These are phyloP conservation scores for Hypomesus transpacificus DNA, from an alignment of 2,113 vertebrate genomes.

Conservation along the genomic window DNA sequence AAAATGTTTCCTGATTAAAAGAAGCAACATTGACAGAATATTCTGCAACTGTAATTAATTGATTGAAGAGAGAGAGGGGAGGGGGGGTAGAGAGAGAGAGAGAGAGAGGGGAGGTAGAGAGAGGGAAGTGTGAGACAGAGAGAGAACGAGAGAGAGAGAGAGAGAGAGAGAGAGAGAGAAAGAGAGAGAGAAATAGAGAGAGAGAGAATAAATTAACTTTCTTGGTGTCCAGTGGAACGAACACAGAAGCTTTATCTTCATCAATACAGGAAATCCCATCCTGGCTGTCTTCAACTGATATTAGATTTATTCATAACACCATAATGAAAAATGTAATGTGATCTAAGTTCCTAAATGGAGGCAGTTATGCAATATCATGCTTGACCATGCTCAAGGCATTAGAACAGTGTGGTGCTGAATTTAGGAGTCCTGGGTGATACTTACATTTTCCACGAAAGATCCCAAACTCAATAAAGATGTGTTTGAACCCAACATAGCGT, in stretches of 20 bases:
- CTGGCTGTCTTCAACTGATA: no score
- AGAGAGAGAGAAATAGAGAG: no score
- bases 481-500: background rate
- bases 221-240: no score
- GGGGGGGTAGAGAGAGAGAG: background rate
- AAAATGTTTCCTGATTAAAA: slow-evolving; percentile 54
- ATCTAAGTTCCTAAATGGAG: no score
- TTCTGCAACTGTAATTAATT: slow-evolving; percentile 50
- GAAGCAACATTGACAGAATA: slow-evolving; percentile 42
- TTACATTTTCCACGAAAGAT: background rate
- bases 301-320: no score
- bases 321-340: no score
- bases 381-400: no score
- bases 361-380: no score
- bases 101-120: background rate
- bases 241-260: no score
- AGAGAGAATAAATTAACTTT: no score
- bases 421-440: background rate
- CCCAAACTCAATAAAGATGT: slow-evolving; percentile 1
- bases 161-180: no score
- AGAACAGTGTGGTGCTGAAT: background rate
- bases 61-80: slow-evolving; percentile 36
- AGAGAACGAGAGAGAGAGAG: background rate
- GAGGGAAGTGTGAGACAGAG: slow-evolving; percentile 18
- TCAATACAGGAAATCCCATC: no score